A percentile compares a stretch with the other conserved stretches of the same genome.
phyloP scores from a whole-genome alignment of 2,888 invertebrate species.

The Eumacrocentrus americanus region DNA sequence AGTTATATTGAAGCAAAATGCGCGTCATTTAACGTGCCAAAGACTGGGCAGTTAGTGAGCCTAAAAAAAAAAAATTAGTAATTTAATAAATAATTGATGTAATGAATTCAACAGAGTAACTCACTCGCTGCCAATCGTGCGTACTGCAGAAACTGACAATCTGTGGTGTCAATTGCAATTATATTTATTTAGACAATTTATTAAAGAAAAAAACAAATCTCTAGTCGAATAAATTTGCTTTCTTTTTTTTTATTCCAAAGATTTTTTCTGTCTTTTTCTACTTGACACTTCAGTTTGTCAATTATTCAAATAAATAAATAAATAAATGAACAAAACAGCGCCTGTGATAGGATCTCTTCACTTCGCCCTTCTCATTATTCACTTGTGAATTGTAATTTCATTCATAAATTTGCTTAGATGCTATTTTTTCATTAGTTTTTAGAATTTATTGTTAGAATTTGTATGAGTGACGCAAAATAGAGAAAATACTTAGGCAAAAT shows the following conservation, averaged over 20 bases:
- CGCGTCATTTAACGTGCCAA: constrained; percentile 19
- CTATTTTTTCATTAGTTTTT: not conserved
- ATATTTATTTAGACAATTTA: not conserved
- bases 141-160: constrained; percentile 32
- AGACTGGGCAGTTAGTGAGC: constrained; percentile 26
- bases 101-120: not conserved
- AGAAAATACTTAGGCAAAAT: too few relatives aligned
- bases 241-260: too few relatives aligned
- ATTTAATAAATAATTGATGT: too few relatives aligned
- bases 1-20: constrained; percentile 5
- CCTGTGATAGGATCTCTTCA: constrained; percentile 11
- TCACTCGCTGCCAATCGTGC: constrained; percentile 23
- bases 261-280: constrained; percentile 3
- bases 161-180: constrained; percentile 30
- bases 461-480: too few relatives aligned
- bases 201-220: constrained; percentile 1
- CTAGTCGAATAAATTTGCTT: not conserved
- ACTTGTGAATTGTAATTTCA: not conserved
- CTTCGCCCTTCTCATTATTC: not conserved
- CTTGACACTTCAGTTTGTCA: not conserved
- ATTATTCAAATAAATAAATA: not conserved
- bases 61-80: constrained; percentile 6
- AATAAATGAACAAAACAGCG: not conserved
- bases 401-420: not conserved
- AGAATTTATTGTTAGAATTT: not conserved